phyloP scores from a whole-genome alignment of 2,888 invertebrate species.

The Oxytorus armatus region DNA sequence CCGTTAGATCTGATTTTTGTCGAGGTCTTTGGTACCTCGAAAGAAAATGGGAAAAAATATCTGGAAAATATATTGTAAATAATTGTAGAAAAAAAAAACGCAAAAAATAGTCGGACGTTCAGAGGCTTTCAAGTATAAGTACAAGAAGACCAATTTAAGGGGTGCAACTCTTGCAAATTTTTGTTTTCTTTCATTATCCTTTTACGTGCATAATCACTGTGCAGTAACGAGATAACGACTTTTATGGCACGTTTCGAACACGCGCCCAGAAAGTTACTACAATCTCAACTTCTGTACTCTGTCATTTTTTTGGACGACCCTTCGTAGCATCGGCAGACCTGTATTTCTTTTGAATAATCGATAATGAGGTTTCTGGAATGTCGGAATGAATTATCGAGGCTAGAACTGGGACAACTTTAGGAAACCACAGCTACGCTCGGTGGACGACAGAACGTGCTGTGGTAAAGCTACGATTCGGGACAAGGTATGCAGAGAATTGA shows the following conservation, averaged over 20 bases:
- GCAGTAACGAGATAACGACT: slow-evolving; percentile 1
- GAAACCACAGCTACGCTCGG: neutral
- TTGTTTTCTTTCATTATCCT: neutral
- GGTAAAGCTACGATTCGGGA: slow-evolving; percentile 41
- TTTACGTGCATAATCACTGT: neutral
- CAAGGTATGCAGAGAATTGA: neutral
- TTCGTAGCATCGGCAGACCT: slow-evolving; percentile 3
- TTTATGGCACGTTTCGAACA: neutral
- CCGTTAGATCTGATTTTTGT: too few species aligned
- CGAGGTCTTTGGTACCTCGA: too few species aligned
- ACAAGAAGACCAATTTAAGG: too few species aligned
- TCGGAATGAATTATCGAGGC: slow-evolving; percentile 53
- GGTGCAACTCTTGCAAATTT: neutral
- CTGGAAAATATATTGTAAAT: too few species aligned
- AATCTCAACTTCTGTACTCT: too few species aligned
- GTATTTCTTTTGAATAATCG: slow-evolving; percentile 48
- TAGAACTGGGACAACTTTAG: slow-evolving; percentile 37
- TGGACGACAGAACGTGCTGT: slow-evolving; percentile 28
- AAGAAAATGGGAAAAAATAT: too few species aligned
- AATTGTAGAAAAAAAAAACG: too few species aligned
- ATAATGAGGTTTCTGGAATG: slow-evolving; percentile 59
- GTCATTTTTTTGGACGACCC: neutral
- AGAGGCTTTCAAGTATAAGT: too few species aligned
- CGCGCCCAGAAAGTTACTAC: neutral
- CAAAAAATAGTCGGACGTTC: too few species aligned